Base-by-base conservation (phyloP, 1,140 invertebrate genomes). In the Coenobita brevimanus region DNA sequence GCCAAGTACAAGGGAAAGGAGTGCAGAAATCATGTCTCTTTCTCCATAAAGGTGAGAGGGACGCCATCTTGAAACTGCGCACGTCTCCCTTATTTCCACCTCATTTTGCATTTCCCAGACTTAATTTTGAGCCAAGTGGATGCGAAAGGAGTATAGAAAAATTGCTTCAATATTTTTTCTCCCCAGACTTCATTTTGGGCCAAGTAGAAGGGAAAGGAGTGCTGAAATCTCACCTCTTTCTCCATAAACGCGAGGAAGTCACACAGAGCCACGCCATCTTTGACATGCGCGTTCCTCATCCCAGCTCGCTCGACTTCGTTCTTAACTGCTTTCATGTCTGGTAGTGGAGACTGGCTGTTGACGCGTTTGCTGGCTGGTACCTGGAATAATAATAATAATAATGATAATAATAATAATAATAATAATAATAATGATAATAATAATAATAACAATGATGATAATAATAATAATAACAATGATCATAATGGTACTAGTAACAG, bases 191-290 rank as follows among this genome's bases (percentile, higher is more conserved):
- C n/a, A n/a, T n/a, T n/a, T n/a, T n/a, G n/a, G n/a, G n/a, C n/a
- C n/a, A n/a, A n/a, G n/a, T n/a, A n/a, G n/a, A n/a, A n/a, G n/a
- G n/a, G n/a, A n/a, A n/a, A n/a, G n/a, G n/a, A n/a, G n/a, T n/a
- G n/a, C n/a, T n/a, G 54, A 8, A 27, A 15, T 13, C 91, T 91
- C 8, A 95, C 94, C 91, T 94, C 93, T 43, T 95, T 93, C 92
- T 99, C 97, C 84, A 99, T 93, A 93, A 97, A 98, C 43, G 95
- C 94, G 69, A 99, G 94, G 89, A 97, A 97, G 91, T 98, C 96
- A 92, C 97, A 98, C 92, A 99, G 95, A 0, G 98, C 98, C 0
- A 97, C 97, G n/a, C 96, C 97, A 67, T 97, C 97, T 79, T 95
- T 92, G 13, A 97, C 92, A 92, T 99, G 97, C 4, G 97, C 96